phyloP scores from a whole-genome alignment of 2,113 vertebrate species.

The Xiphophorus maculatus region DNA sequence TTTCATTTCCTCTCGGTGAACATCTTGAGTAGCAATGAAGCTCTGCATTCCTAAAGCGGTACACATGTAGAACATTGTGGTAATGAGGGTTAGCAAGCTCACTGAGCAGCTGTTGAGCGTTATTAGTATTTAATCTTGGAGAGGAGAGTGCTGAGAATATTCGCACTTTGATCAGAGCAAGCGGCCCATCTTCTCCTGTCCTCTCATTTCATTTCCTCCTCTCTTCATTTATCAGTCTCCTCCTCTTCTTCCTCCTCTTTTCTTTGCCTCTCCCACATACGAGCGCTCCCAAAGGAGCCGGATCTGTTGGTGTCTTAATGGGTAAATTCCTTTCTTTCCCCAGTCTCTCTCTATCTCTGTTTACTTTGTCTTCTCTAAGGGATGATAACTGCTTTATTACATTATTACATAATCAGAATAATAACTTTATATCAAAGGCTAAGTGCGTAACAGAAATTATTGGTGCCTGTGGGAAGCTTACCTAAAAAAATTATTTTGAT shows the following conservation, averaged over 20 bases:
- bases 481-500: constrained; percentile 27
- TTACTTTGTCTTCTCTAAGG: constrained; percentile 6
- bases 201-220: constrained; percentile 53
- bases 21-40: constrained; percentile 41
- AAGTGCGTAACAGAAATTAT: not conserved
- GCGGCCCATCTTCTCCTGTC: constrained; percentile 56
- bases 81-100: constrained; percentile 72
- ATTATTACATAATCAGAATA: constrained; percentile 30
- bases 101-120: constrained; percentile 75
- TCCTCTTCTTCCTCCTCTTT: constrained; percentile 27
- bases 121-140: constrained; percentile 74
- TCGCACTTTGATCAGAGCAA: constrained; percentile 71
- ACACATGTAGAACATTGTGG: constrained; percentile 71
- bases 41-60: constrained; percentile 61
- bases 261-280: constrained; percentile 37
- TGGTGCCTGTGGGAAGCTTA: constrained; percentile 3
- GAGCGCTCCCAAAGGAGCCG: constrained; percentile 42
- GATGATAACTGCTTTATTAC: constrained; percentile 35
- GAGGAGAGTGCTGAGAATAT: constrained; percentile 70
- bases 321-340: constrained; percentile 30
- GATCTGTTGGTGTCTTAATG: constrained; percentile 58
- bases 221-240: constrained; percentile 51
- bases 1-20: constrained; percentile 50
- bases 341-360: not conserved
- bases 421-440: constrained; percentile 19